Percentiles rank a stretch among this genome's conserved stretches.
Conservation (phyloP, 1,140 invertebrate species). For the Caenorhabditis inopinata region DNA sequence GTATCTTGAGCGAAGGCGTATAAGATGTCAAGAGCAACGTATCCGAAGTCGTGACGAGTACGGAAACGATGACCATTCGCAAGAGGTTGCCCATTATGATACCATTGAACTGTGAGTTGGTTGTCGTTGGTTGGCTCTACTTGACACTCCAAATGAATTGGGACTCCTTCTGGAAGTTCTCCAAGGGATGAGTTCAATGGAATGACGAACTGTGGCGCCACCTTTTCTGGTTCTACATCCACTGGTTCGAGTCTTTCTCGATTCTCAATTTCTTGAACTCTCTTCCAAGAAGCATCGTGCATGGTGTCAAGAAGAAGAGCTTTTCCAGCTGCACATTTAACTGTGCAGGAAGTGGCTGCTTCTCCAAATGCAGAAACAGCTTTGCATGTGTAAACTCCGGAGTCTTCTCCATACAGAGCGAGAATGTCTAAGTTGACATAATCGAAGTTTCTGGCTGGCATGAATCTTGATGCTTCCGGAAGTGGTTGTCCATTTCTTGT, state of each 20-base stretch:
- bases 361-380: constrained; percentile 87
- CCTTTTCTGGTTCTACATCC: constrained; percentile 55
- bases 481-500: constrained; percentile 81
- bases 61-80: constrained; percentile 82
- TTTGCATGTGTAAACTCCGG: constrained; percentile 86
- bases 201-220: constrained; percentile 77
- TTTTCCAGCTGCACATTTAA: constrained; percentile 78
- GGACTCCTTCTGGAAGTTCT: constrained; percentile 76
- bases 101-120: constrained; percentile 87
- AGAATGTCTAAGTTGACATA: constrained; percentile 92
- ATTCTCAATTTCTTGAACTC: constrained; percentile 83
- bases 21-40: constrained; percentile 82
- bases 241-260: constrained; percentile 74
- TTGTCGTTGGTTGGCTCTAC: constrained; percentile 93
- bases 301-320: constrained; percentile 83
- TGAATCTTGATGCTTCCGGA: constrained; percentile 81
- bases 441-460: constrained; percentile 94
- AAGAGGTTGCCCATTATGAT: constrained; percentile 84
- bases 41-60: constrained; percentile 88
- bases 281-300: constrained; percentile 80
- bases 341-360: constrained; percentile 85
- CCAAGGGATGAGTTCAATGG: constrained; percentile 48
- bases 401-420: constrained; percentile 92
- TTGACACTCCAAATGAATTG: constrained; percentile 89
- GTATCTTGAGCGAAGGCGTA: constrained; percentile 81